These are phyloP conservation scores for Lophius americanus DNA, from an alignment of 2,797 vertebrate species.

Conservation along the genomic window DNA sequence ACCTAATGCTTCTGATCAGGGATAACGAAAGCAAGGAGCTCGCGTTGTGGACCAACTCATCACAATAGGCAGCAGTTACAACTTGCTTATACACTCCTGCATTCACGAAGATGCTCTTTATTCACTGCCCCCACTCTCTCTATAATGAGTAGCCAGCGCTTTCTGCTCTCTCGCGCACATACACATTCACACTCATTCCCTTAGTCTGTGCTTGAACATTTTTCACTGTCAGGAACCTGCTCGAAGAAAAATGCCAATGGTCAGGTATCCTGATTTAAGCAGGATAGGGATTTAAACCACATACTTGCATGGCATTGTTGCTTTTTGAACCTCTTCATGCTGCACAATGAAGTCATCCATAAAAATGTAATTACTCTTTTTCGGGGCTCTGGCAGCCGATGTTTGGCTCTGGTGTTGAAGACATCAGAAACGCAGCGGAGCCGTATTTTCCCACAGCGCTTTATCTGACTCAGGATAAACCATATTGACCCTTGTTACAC, in stretches of 20 bases:
- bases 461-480: constrained; percentile 44
- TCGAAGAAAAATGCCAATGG: constrained; percentile 72
- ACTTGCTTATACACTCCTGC: constrained; percentile 33
- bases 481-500: constrained; percentile 41
- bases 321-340: constrained; percentile 50
- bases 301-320: constrained; percentile 70
- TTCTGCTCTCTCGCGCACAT: constrained; percentile 19
- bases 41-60: constrained; percentile 44
- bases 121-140: constrained; percentile 15
- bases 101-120: constrained; percentile 45
- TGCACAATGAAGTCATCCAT: constrained; percentile 69
- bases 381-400: constrained; percentile 51
- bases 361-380: constrained; percentile 64
- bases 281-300: constrained; percentile 73
- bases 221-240: constrained; percentile 83
- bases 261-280: constrained; percentile 83
- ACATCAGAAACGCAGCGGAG: constrained; percentile 50
- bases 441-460: constrained; percentile 47
- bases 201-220: constrained; percentile 71
- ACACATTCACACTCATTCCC: constrained; percentile 34
- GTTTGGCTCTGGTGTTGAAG: constrained; percentile 48
- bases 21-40: constrained; percentile 54
- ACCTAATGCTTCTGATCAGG: constrained; percentile 65
- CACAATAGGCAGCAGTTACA: constrained; percentile 31
- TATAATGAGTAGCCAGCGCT: constrained; percentile 18